Evolutionary conservation across 2,113 vertebrate species (phyloP), one percentile per base, ranked within the genome.

Genomic region (Otis tarda): DNA sequence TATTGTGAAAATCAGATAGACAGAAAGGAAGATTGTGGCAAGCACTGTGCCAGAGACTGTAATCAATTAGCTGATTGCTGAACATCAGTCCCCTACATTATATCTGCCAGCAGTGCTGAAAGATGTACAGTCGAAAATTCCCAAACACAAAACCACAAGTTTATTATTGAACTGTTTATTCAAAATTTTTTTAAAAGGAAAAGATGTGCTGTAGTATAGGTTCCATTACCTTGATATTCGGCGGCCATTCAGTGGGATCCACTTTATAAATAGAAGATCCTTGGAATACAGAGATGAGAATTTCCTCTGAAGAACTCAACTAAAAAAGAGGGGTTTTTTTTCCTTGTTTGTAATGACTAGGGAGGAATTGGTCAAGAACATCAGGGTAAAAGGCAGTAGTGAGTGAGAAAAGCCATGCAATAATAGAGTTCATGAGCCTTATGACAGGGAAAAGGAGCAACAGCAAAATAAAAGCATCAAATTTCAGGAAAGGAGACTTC

Each of bases 11-110:
- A 85, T 69, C 41, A 78, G 63, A 87, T 18, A 80, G 41, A 21
- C 15, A 83, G 70, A 93, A 76, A 37, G 27, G n/a, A 70, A 70
- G 39, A 71, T 9, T 56, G 20, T 74, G 43, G 28, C 39, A 90
- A 94, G 50, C 69, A 80, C 14, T 55, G 70, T 93, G 43, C 39
- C 41, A 57, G 39, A 71, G 27, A 24, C 43, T 78, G 19, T 37
- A 88, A 90, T 92, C 84, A 88, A 83, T 94, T 94, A 89, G 47
- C 39, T 91, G 84, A 86, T 67, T 74, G 61, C 24, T 86, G 47
- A 94, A 81, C 60, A 80, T 91, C 75, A 83, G 47, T 49, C 64
- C 8, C 9, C 20, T 83, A n/a, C 31, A 59, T 78, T 57, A 12
- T 35, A 49, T 73, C 41, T 93, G 50, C 41, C 9, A 25, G 31